A percentile compares a stretch with the other conserved stretches of the same genome.
Conservation (phyloP, 2,888 invertebrate genomes). For the Stomorhina lunata region DNA sequence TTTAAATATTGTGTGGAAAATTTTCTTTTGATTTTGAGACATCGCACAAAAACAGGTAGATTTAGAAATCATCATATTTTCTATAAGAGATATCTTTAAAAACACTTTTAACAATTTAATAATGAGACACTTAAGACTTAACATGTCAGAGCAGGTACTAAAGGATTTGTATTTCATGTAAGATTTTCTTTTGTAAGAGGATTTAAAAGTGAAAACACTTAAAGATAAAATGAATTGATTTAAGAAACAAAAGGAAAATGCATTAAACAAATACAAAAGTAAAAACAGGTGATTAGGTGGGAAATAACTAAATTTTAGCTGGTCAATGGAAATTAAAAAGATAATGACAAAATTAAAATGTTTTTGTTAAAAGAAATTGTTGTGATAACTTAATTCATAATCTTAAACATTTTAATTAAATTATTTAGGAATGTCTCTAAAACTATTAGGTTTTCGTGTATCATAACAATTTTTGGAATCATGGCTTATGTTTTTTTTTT, state of each 20-base stretch:
- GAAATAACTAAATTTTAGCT: background rate
- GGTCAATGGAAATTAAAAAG: background rate
- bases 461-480: background rate
- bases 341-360: background rate
- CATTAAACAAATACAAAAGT: background rate
- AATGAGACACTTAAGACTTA: background rate
- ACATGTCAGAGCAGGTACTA: no score
- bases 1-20: no score
- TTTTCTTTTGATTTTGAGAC: no score
- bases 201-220: conserved; percentile 23
- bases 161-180: no score
- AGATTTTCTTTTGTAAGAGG: background rate
- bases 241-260: background rate
- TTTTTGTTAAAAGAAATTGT: background rate
- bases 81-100: background rate
- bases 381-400: no score
- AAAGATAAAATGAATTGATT: background rate
- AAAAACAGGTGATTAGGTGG: background rate
- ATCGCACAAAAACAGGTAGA: background rate
- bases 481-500: background rate
- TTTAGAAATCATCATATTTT: no score
- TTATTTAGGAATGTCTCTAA: no score
- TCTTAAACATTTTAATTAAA: no score
- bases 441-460: no score
- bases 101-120: background rate